Percentiles rank a stretch among this genome's conserved stretches.
Evolutionary conservation across 1,140 invertebrate genomes (phyloP).

Genomic region (Leptinotarsa texana): DNA sequence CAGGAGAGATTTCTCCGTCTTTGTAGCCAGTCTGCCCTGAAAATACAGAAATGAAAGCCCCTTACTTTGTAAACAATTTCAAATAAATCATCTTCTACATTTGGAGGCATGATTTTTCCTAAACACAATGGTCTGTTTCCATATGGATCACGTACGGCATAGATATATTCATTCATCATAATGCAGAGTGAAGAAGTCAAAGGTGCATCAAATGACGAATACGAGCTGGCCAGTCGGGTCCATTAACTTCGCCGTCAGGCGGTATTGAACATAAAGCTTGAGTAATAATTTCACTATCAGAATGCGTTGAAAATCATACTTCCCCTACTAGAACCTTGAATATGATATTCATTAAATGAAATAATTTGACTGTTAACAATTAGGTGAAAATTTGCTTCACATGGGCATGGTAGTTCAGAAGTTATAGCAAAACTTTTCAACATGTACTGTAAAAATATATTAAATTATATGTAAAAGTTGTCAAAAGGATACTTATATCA

Average conservation of each 20-base stretch:
- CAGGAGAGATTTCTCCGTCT: constrained; percentile 47
- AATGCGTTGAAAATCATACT: constrained; percentile 90
- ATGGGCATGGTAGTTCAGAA: no score
- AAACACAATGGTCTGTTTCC: constrained; percentile 94
- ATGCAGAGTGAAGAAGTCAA: constrained; percentile 92
- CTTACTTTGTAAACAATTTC: constrained; percentile 2
- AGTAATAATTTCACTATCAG: constrained; percentile 94
- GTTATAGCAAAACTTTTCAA: no score
- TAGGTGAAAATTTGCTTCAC: no score
- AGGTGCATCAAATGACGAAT: constrained; percentile 91
- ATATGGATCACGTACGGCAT: constrained; percentile 92
- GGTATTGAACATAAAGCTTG: constrained; percentile 92
- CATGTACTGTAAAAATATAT: no score
- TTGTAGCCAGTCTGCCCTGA: constrained; percentile 47
- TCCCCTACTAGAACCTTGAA: constrained; percentile 81
- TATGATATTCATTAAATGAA: background rate
- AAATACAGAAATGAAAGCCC: constrained; percentile 33
- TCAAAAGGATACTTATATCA: no score
- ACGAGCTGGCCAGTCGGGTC: constrained; percentile 87
- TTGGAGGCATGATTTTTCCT: constrained; percentile 83
- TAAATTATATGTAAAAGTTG: no score
- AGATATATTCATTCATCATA: constrained; percentile 92
- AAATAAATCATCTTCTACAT: constrained; percentile 44
- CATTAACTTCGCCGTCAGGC: constrained; percentile 82
- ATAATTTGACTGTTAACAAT: no score